A percentile compares a stretch with the other conserved stretches of the same genome.
Evolutionary conservation across 2,888 invertebrate species (phyloP).

Genomic region (Callyntrura sp.): DNA sequence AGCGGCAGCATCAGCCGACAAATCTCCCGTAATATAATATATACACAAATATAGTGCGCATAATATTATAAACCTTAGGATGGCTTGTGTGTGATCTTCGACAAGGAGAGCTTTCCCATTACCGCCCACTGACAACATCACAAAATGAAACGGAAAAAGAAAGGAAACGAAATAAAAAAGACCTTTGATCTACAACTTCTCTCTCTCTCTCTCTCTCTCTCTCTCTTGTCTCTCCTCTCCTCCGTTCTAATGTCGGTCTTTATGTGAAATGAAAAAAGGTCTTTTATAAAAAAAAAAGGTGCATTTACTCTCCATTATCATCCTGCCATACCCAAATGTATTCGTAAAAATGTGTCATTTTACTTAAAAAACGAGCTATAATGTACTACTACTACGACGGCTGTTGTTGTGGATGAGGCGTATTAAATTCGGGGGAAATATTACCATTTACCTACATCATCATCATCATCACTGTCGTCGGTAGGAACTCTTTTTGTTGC

Average conservation of each 20-base stretch:
- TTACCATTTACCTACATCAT: slow-evolving; percentile 22
- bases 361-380: background rate
- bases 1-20: too few species aligned
- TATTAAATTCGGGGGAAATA: slow-evolving; percentile 30
- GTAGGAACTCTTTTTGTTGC: background rate
- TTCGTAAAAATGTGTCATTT: slow-evolving; percentile 32
- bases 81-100: background rate
- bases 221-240: background rate
- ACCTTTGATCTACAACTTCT: slow-evolving; percentile 41
- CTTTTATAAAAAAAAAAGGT: slow-evolving; percentile 10
- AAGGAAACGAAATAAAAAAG: slow-evolving; percentile 34
- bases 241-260: background rate
- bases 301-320: background rate
- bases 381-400: too few species aligned
- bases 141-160: slow-evolving; percentile 7
- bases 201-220: background rate
- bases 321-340: background rate
- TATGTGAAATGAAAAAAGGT: slow-evolving; percentile 33
- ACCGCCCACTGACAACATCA: slow-evolving; percentile 4
- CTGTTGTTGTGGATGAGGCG: background rate
- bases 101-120: background rate
- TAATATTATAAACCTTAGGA: background rate
- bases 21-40: background rate
- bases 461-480: background rate
- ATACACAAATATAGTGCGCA: background rate